Conservation (phyloP, 2,113 vertebrate species). For the Empidonax alnorum region DNA sequence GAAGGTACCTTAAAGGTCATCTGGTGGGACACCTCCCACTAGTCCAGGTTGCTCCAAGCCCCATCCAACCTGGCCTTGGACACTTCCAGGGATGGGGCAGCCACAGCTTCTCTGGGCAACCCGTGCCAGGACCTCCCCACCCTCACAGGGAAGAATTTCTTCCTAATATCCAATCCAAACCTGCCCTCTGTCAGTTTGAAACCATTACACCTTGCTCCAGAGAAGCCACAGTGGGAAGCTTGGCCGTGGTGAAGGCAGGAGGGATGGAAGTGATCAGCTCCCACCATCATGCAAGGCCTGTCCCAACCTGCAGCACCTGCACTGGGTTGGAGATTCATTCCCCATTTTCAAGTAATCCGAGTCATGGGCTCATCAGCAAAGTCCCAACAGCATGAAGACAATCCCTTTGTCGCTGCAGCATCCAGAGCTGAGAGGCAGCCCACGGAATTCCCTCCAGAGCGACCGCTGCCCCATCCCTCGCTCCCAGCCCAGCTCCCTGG, state of each 20-base stretch:
- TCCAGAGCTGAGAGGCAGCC: not conserved
- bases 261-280: not conserved
- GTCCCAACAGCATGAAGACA: not conserved
- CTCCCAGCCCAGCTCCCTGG: not conserved
- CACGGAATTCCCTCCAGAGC: rapidly evolving
- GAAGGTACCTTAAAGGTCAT: not conserved
- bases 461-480: rapidly evolving
- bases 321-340: not conserved
- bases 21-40: not conserved
- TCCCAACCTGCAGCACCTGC: not conserved
- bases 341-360: not conserved
- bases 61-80: rapidly evolving
- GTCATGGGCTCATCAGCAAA: not conserved
- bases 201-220: not conserved
- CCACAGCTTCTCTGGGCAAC: not conserved
- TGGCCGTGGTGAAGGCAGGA: rapidly evolving
- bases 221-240: not conserved
- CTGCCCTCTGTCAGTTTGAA: not conserved
- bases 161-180: not conserved
- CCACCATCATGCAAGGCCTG: rapidly evolving
- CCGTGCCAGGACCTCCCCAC: rapidly evolving
- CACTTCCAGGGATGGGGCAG: not conserved
- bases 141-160: not conserved
- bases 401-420: rapidly evolving
- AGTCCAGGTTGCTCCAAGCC: rapidly evolving